These are phyloP conservation scores for Yponomeuta malinellus DNA, from an alignment of 2,888 invertebrate species.

Conservation along the genomic window DNA sequence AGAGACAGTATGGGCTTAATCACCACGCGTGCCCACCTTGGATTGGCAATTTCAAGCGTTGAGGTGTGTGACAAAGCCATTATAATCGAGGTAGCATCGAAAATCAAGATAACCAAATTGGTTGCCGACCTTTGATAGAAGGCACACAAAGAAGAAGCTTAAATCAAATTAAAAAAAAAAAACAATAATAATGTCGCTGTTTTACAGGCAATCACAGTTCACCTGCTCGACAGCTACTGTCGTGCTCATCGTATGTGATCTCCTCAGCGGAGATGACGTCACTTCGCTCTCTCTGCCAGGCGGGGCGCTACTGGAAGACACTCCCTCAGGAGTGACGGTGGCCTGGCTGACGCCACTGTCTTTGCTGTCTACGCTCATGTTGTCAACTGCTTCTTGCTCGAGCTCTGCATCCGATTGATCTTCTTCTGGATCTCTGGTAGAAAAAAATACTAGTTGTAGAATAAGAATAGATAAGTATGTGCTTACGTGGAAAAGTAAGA, in stretches of 20 bases:
- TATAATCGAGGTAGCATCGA: too few relatives aligned
- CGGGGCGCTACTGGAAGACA: conserved; percentile 59
- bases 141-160: too few relatives aligned
- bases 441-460: background rate
- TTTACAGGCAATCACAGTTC: background rate
- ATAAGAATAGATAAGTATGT: background rate
- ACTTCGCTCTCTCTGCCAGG: conserved; percentile 32
- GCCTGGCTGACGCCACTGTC: conserved; percentile 51
- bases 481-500: too few relatives aligned
- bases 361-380: conserved; percentile 44
- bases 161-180: too few relatives aligned
- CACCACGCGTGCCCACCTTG: too few relatives aligned
- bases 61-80: too few relatives aligned
- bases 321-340: conserved; percentile 58
- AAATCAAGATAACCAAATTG: too few relatives aligned
- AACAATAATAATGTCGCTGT: too few relatives aligned
- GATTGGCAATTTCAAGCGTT: too few relatives aligned
- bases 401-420: conserved; percentile 43
- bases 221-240: conserved; percentile 21
- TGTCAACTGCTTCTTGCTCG: conserved; percentile 36
- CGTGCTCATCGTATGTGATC: conserved; percentile 59
- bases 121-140: too few relatives aligned
- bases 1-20: too few relatives aligned
- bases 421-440: conserved; percentile 26
- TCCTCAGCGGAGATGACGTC: conserved; percentile 48